Evolutionary conservation across 2,888 invertebrate species (phyloP).

Genomic region (Protonemura montana): DNA sequence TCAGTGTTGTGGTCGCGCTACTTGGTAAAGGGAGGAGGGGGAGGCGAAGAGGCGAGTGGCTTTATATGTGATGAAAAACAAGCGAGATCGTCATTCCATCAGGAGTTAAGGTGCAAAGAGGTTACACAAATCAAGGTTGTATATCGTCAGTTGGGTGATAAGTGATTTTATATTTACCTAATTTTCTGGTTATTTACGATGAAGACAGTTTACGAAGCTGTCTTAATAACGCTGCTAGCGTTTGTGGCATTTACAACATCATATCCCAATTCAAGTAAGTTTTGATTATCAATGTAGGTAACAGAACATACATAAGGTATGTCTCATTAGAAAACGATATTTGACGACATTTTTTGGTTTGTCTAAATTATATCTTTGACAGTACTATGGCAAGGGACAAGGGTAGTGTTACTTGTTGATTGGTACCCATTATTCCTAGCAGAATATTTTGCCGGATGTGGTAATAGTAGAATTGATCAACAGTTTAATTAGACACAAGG

Average conservation of each 20-base stretch:
- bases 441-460: background rate
- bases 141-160: background rate
- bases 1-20: background rate
- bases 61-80: background rate
- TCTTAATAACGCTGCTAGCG: background rate
- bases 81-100: background rate
- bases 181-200: background rate
- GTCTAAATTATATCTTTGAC: too few relatives aligned
- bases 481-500: background rate
- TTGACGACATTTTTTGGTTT: too few relatives aligned
- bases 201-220: background rate
- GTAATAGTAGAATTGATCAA: background rate
- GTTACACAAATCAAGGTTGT: background rate
- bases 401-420: background rate
- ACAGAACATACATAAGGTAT: too few relatives aligned
- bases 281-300: too few relatives aligned
- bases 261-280: slow-evolving; percentile 21
- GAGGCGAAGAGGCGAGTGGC: background rate
- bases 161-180: background rate
- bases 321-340: too few relatives aligned
- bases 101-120: background rate
- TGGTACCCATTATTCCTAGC: too few relatives aligned
- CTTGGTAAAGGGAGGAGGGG: background rate
- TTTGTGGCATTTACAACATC: background rate
- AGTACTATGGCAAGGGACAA: too few relatives aligned